Percentiles rank a stretch among this genome's conserved stretches.
These are phyloP conservation scores for Pocillopora damicornis DNA, from an alignment of 64 coral and sea anemone genomes.

Conservation along the genomic window DNA sequence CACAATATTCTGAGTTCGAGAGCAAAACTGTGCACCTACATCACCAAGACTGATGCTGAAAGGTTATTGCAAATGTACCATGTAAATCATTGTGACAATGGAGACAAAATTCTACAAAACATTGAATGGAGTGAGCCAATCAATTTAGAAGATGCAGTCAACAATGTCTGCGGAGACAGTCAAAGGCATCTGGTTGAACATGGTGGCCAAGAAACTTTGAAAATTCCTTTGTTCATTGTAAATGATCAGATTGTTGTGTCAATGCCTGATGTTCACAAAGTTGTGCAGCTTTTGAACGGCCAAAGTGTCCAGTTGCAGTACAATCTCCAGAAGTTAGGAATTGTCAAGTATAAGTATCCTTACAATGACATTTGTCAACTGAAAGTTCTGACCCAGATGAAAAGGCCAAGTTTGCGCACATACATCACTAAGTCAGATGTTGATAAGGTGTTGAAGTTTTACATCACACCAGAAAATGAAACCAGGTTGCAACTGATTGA, in stretches of 20 bases:
- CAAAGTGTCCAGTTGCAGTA: slow-evolving; percentile 87
- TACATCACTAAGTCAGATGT: slow-evolving; percentile 77
- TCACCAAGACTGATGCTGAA: slow-evolving; percentile 68
- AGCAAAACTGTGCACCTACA: slow-evolving; percentile 86
- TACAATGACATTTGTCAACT: slow-evolving; percentile 78
- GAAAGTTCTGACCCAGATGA: slow-evolving; percentile 69
- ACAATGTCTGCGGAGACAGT: neutral
- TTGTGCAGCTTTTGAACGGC: slow-evolving; percentile 80
- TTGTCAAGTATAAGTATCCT: slow-evolving; percentile 63
- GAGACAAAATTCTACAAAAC: slow-evolving; percentile 22
- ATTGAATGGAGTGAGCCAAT: slow-evolving; percentile 68
- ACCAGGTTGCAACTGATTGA: slow-evolving; percentile 57
- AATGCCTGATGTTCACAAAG: slow-evolving; percentile 84
- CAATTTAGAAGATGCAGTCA: slow-evolving; percentile 21
- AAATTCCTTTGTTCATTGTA: slow-evolving; percentile 68
- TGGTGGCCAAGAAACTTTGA: slow-evolving; percentile 22
- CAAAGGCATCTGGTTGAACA: neutral
- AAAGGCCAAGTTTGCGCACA: slow-evolving; percentile 81
- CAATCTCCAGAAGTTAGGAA: slow-evolving; percentile 76
- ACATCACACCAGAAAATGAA: slow-evolving; percentile 56
- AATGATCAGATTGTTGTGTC: slow-evolving; percentile 71
- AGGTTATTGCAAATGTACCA: slow-evolving; percentile 85
- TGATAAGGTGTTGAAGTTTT: slow-evolving; percentile 62
- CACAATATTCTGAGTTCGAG: slow-evolving; percentile 65
- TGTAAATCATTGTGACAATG: neutral